phyloP scores from a whole-genome alignment of 2,888 invertebrate genomes.

The Drosophila aldrichi region DNA sequence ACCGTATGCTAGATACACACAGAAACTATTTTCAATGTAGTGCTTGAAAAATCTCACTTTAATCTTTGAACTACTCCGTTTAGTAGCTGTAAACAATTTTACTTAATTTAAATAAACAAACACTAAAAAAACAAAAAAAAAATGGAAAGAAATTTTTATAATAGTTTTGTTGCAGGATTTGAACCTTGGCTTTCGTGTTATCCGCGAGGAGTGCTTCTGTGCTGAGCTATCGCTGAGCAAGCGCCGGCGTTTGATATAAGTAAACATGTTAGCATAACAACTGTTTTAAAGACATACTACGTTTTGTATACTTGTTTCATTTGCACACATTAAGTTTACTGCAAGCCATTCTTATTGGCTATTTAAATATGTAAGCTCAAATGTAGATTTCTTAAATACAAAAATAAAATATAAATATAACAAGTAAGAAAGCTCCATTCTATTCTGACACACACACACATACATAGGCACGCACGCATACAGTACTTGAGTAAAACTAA shows the following conservation, averaged over 20 bases:
- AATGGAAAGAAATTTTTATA: background rate
- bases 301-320: constrained; percentile 15
- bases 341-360: constrained; percentile 1
- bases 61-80: constrained; percentile 21
- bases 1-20: constrained; percentile 28
- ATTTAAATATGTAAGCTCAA: background rate
- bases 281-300: fast-evolving
- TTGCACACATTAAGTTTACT: constrained; percentile 1
- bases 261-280: background rate
- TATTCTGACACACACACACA: no score
- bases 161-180: background rate
- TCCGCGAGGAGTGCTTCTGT: constrained; percentile 59
- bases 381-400: background rate
- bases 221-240: constrained; percentile 64
- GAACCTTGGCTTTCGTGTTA: constrained; percentile 69
- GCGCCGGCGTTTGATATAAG: fast-evolving
- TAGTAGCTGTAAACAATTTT: constrained; percentile 29
- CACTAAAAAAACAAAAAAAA: constrained; percentile 1
- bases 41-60: constrained; percentile 37
- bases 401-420: background rate
- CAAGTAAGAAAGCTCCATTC: no score
- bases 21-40: constrained; percentile 61
- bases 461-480: no score
- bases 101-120: constrained; percentile 41
- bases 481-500: no score